phyloP scores from a whole-genome alignment of 2,113 vertebrate species.

The Bufo gargarizans region DNA sequence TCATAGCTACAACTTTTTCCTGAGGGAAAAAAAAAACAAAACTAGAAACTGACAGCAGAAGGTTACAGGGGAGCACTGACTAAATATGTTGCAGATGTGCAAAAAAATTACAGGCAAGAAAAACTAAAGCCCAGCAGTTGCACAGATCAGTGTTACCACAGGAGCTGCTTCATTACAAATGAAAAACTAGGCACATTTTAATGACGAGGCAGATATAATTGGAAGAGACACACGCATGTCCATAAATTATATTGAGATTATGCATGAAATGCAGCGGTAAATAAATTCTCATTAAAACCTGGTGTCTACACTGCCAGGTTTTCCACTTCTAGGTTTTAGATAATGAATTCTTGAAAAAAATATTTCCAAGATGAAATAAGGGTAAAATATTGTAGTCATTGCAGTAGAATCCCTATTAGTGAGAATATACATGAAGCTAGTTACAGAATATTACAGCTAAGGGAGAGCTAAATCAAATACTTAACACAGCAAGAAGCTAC shows the following conservation, averaged over 20 bases:
- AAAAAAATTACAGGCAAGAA: constrained; percentile 13
- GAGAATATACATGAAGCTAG: not conserved
- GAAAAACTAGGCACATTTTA: not conserved
- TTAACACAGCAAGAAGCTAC: not conserved
- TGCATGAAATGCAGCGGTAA: not conserved
- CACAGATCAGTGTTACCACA: not conserved
- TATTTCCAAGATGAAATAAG: not conserved
- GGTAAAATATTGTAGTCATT: constrained; percentile 23
- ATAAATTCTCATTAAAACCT: constrained; percentile 44
- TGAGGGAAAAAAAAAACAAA: not conserved
- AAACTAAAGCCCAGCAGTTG: not conserved
- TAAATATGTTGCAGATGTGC: constrained; percentile 49
- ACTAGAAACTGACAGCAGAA: constrained; percentile 19
- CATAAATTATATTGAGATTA: not conserved
- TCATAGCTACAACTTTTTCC: constrained; percentile 30
- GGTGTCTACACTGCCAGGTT: not conserved
- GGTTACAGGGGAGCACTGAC: not conserved
- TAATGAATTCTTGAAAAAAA: not conserved
- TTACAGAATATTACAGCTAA: not conserved
- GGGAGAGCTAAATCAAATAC: constrained; percentile 3
- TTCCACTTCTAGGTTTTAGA: not conserved
- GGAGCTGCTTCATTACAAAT: not conserved
- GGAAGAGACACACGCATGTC: not conserved
- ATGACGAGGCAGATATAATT: constrained; percentile 4
- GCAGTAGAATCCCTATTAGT: not conserved